Percentiles rank a stretch among this genome's conserved stretches.
These are phyloP conservation scores for Reinhardtius hippoglossoides DNA, from an alignment of 2,113 vertebrate genomes.

Conservation along the genomic window DNA sequence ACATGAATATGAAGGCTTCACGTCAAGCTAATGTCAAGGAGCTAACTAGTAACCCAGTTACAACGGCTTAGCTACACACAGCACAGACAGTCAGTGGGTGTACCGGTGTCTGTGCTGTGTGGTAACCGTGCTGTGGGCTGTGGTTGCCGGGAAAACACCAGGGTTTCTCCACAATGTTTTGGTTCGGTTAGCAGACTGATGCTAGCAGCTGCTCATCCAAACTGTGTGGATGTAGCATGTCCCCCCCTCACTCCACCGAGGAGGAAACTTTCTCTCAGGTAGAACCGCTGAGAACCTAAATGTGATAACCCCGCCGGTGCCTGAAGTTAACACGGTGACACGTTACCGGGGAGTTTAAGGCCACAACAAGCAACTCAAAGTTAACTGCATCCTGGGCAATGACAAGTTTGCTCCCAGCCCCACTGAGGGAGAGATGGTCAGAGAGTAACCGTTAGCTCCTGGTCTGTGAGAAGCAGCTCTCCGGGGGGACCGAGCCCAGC, in stretches of 20 bases:
- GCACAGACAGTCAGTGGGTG: neutral
- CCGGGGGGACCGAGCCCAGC: conserved; percentile 7
- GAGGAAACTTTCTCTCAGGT: conserved; percentile 67
- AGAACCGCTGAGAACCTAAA: conserved; percentile 10
- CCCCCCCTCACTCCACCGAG: conserved; percentile 14
- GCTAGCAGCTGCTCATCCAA: conserved; percentile 62
- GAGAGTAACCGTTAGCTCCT: conserved; percentile 52
- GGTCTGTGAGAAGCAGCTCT: conserved; percentile 9
- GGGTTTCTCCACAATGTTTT: conserved; percentile 26
- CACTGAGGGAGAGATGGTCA: conserved; percentile 50
- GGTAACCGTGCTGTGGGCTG: neutral
- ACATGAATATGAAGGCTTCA: conserved; percentile 41
- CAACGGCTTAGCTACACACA: neutral
- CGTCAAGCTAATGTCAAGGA: conserved; percentile 57
- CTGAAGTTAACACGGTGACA: conserved; percentile 5
- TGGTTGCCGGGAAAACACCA: neutral
- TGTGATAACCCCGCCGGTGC: neutral
- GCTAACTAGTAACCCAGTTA: conserved; percentile 40
- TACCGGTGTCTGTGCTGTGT: neutral
- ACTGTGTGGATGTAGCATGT: conserved; percentile 61
- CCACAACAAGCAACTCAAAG: conserved; percentile 63
- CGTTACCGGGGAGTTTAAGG: conserved; percentile 39
- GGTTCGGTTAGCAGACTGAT: conserved; percentile 37
- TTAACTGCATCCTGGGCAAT: conserved; percentile 73
- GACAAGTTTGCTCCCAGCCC: conserved; percentile 71